Evolutionary conservation across 1,140 invertebrate genomes (phyloP), one percentile per base, ranked within the genome.

Genomic region (Leptoteleia sp.): DNA sequence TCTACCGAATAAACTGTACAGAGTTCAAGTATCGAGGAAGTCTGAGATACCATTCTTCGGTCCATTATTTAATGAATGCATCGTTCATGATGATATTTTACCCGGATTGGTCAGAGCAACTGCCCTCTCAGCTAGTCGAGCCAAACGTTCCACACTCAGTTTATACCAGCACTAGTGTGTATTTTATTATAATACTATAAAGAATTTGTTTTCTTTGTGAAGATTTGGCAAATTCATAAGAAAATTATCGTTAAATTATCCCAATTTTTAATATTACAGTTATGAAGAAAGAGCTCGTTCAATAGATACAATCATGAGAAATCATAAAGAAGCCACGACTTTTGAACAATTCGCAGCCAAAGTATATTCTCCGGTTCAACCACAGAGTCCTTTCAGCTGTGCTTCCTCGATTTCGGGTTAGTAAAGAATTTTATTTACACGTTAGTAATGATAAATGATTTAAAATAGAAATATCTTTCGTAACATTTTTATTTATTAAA

Each of bases 41-140:
- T 83, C 89, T 3, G 89, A 97, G 92, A 94, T 97, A 71, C 96
- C 96, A 2, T 96, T 95, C 88, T 99, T 99, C 90, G 98, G 98
- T 3, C 97, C 98, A 4, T 89, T 99, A 33, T 99, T 97, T 87
- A 96, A 99, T 89, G 98, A 98, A 87, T 94, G 95, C 68, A 94
- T 99, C 37, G 93, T 99, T 27, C 93, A 95, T 78, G 93, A 94
- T 80, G 92, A 93, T 75, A 92, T 95, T 79, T 85, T 99, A 47
- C 95, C 98, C 4, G 95, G 94, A 15, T 90, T 99, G 19, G 95
- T 99, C 16, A 92, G 98, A 64, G 94, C 95, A 8, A 97, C 97
- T 9, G 97, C 97, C 8, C 92, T 98, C 29, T 96, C 96, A 3
- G 27, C 27, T 6, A 29, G 27, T 29, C 27, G 27, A 7, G 27